These are phyloP conservation scores for Chrysomallon squamiferum DNA, from an alignment of 1,140 invertebrate genomes.

Conservation along the genomic window DNA sequence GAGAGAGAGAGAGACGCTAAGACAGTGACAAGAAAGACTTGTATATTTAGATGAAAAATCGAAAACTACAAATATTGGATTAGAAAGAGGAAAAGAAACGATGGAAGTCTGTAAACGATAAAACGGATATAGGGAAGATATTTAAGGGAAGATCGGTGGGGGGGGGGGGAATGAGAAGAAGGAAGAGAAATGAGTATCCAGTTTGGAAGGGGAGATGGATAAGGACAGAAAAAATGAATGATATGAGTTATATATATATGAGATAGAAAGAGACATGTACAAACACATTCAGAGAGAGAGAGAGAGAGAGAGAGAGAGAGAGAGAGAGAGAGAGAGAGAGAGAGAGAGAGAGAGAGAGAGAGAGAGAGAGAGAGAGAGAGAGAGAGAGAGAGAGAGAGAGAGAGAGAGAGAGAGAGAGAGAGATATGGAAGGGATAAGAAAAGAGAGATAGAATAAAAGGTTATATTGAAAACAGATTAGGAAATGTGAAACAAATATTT, in stretches of 20 bases:
- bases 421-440: background rate
- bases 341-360: background rate
- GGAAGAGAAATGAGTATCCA: too few relatives aligned
- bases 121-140: background rate
- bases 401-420: background rate
- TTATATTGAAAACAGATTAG: too few relatives aligned
- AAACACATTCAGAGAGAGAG: background rate
- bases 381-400: background rate
- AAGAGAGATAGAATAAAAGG: background rate
- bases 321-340: constrained; percentile 2
- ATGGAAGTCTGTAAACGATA: background rate
- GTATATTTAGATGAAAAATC: background rate
- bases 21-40: too few relatives aligned
- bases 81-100: background rate
- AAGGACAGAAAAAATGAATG: too few relatives aligned
- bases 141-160: background rate
- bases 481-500: too few relatives aligned
- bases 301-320: background rate
- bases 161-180: too few relatives aligned
- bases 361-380: constrained; percentile 6
- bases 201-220: too few relatives aligned
- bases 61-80: background rate
- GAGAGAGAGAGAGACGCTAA: too few relatives aligned
- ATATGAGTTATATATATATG: too few relatives aligned
- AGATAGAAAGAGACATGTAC: constrained; percentile 2